Conservation (phyloP, 37 sponge, comb jelly and placozoan species). For the Oscarella lobularis region DNA sequence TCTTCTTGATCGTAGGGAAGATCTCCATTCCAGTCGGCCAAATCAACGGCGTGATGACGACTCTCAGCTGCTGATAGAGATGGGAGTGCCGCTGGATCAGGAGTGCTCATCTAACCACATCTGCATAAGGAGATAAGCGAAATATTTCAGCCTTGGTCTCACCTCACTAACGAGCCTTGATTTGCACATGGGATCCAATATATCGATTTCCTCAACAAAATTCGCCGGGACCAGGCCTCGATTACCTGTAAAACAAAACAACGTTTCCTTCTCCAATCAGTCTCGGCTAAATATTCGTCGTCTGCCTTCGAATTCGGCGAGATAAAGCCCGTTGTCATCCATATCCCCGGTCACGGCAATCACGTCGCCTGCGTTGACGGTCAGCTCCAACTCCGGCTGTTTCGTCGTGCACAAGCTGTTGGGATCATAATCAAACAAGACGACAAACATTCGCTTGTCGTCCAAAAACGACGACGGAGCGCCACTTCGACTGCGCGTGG, state of each 20-base stretch:
- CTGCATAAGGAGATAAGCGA: no score
- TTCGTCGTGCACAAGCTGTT: constrained; percentile 47
- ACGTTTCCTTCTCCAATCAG: no score
- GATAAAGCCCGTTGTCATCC: constrained; percentile 48
- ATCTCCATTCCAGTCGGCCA: no score
- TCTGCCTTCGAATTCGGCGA: constrained; percentile 18
- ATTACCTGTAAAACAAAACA: no score
- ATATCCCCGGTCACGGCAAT: constrained; percentile 53
- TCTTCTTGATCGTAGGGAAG: no score
- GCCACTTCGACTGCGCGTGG: no score
- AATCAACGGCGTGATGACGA: no score
- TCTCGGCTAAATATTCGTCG: no score
- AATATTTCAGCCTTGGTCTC: no score
- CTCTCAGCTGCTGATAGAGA: not conserved
- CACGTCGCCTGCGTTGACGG: constrained; percentile 42
- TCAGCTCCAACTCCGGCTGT: constrained; percentile 45
- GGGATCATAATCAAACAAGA: constrained; percentile 60
- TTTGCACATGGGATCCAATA: constrained; percentile 12
- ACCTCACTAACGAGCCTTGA: no score
- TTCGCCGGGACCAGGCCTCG: constrained; percentile 56
- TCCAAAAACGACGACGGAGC: not conserved
- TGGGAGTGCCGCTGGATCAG: constrained; percentile 34
- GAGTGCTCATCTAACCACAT: constrained; percentile 19
- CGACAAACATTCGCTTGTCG: constrained; percentile 38
- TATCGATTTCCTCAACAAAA: constrained; percentile 48